phyloP scores from a whole-genome alignment of 1,140 invertebrate genomes.

The Leptinotarsa lineolata region DNA sequence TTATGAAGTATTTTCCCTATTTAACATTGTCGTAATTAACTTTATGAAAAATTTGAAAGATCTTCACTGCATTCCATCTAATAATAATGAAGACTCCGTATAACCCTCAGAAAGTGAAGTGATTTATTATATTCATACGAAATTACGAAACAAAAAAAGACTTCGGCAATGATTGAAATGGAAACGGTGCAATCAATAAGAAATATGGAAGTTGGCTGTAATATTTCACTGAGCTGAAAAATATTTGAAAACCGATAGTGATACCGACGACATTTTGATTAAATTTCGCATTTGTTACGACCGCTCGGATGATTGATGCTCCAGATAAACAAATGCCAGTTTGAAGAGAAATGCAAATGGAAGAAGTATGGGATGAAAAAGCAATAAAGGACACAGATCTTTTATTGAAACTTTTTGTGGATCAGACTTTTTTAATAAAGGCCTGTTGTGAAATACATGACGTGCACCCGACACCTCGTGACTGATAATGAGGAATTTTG shows the following conservation, averaged over 20 bases:
- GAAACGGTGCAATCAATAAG: slow-evolving; percentile 14
- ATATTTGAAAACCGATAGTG: slow-evolving; percentile 15
- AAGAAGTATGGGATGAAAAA: slow-evolving; percentile 48
- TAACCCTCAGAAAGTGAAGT: too few relatives aligned
- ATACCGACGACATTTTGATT: slow-evolving; percentile 42
- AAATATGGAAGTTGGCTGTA: background rate
- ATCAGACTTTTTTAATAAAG: slow-evolving; percentile 49
- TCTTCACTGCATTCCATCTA: too few relatives aligned
- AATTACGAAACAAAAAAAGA: background rate
- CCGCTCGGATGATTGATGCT: slow-evolving; percentile 49
- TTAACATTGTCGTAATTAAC: too few relatives aligned
- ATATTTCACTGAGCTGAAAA: slow-evolving; percentile 18
- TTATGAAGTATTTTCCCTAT: too few relatives aligned
- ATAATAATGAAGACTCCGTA: too few relatives aligned
- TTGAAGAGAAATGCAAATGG: slow-evolving; percentile 36
- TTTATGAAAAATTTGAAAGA: too few relatives aligned
- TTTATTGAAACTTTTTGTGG: slow-evolving; percentile 51
- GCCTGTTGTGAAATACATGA: slow-evolving; percentile 24
- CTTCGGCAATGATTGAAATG: background rate
- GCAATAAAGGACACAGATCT: slow-evolving; percentile 48
- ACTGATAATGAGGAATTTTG: background rate
- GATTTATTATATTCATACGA: background rate
- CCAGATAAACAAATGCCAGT: slow-evolving; percentile 48
- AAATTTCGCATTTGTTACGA: slow-evolving; percentile 47
- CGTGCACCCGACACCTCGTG: background rate